Conservation (phyloP, 2,797 vertebrate genomes). For the Vultur gryphus region DNA sequence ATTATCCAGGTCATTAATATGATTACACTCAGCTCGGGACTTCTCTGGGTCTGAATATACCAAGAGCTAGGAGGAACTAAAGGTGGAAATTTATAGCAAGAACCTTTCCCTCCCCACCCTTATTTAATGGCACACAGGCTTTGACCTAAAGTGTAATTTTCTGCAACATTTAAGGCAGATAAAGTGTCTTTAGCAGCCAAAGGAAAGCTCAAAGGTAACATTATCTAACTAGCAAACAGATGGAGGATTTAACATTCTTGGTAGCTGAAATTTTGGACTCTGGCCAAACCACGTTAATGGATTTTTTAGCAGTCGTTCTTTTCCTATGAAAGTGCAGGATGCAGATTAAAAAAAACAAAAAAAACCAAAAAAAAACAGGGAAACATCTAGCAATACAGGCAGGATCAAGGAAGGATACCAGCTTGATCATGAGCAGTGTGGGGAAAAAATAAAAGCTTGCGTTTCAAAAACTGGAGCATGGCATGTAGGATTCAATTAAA, state of each 20-base stretch:
- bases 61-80: slow-evolving; percentile 24
- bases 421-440: not conserved
- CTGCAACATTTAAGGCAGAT: slow-evolving; percentile 72
- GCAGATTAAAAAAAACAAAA: not conserved
- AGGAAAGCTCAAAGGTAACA: slow-evolving; percentile 72
- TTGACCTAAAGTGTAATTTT: slow-evolving; percentile 72
- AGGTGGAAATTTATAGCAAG: slow-evolving; percentile 56
- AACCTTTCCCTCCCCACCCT: not conserved
- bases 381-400: not conserved
- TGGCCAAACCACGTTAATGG: slow-evolving; percentile 63
- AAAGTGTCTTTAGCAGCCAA: slow-evolving; percentile 69
- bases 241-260: slow-evolving; percentile 69
- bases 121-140: slow-evolving; percentile 57
- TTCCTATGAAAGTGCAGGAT: slow-evolving; percentile 2
- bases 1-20: slow-evolving; percentile 61
- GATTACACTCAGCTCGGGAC: slow-evolving; percentile 20
- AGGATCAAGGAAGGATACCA: not conserved
- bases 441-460: not conserved
- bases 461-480: not conserved
- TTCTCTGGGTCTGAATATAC: slow-evolving; percentile 9
- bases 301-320: slow-evolving; percentile 58
- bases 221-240: slow-evolving; percentile 71
- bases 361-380: not conserved
- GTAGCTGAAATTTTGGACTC: slow-evolving; percentile 60
- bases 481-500: not conserved